Evolutionary conservation across 2,888 invertebrate species (phyloP), one percentile per base, ranked within the genome.

Genomic region (Amblyjoppa proteus): DNA sequence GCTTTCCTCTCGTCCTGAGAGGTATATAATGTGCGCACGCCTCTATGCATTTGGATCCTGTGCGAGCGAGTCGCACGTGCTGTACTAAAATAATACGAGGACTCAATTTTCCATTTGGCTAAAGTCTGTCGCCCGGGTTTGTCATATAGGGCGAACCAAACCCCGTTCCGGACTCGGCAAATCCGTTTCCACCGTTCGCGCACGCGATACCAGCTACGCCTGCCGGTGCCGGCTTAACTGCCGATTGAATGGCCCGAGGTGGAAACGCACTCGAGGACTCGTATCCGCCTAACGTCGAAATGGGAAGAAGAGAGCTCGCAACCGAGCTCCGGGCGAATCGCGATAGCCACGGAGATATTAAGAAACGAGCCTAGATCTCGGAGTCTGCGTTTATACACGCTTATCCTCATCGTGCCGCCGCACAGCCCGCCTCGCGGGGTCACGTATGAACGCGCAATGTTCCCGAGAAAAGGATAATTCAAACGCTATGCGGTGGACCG

Each of bases 71-170:
- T 20, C 88, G 89, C 92, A 92, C 92, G 92, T 91, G 91, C 89
- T 84, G 79, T 88, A 90, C 89, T 92, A 90, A 92, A 92, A 92
- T 92, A 88, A 88, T 91, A 91, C 90, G 91, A 91, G 89, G 90
- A 91, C 91, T 92, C 92, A 91, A 91, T 91, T 92, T 92, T 91
- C 92, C 91, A 91, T 93, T 92, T 92, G 89, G 87, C 84, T 81
- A 81, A 83, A 83, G 83, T 73, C 77, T 73, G 84, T 68, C 45
- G 80, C 45, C 58, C 75, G 58, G 11, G 69, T n/a, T 70, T 79
- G 73, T 78, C 81, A 81, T 73, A 76, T 64, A 70, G 68, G 74
- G 74, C 58, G 70, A 73, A 82, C 71, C 34, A 64, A 80, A 80
- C 83, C 80, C 56, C 66, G 78, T 68, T 71, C 79, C 5, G 56